Evolutionary conservation across 2,797 vertebrate genomes (phyloP).

Genomic region (Sparus aurata): DNA sequence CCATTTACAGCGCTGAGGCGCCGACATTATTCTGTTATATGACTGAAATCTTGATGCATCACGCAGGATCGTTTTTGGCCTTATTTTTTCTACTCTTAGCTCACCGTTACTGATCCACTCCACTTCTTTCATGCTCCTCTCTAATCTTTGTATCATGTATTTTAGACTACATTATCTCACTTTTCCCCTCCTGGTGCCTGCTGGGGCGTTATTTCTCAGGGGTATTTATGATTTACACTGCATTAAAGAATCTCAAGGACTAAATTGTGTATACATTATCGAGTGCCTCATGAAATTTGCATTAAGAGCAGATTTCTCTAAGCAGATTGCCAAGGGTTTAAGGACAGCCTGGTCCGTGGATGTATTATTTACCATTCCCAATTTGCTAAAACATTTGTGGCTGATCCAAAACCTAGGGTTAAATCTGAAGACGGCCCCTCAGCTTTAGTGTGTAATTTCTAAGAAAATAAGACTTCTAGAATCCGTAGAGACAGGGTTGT

Average conservation of each 20-base stretch:
- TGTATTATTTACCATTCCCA: neutral
- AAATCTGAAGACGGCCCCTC: neutral
- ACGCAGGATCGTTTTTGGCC: neutral
- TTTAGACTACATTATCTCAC: slow-evolving; percentile 4
- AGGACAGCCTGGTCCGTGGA: neutral
- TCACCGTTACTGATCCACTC: slow-evolving; percentile 15
- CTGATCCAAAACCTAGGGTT: neutral
- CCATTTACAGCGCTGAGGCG: slow-evolving; percentile 10
- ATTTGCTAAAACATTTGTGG: neutral
- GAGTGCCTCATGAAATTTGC: slow-evolving; percentile 17
- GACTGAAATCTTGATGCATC: slow-evolving; percentile 25
- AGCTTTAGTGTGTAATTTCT: neutral
- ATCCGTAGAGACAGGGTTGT: neutral
- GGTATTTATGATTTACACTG: slow-evolving; percentile 10
- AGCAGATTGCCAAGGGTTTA: neutral
- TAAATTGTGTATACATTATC: slow-evolving; percentile 6
- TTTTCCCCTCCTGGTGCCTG: neutral
- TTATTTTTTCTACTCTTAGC: slow-evolving; percentile 23
- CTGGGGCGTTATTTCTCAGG: neutral
- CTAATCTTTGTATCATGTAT: slow-evolving; percentile 13
- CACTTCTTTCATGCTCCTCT: slow-evolving; percentile 12
- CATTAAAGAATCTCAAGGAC: neutral
- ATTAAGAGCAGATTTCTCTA: neutral
- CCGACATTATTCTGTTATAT: slow-evolving; percentile 28
- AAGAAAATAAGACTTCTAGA: slow-evolving; percentile 6